Base-by-base conservation (phyloP, 2,113 vertebrate species). In the Anarrhichthys ocellatus region DNA sequence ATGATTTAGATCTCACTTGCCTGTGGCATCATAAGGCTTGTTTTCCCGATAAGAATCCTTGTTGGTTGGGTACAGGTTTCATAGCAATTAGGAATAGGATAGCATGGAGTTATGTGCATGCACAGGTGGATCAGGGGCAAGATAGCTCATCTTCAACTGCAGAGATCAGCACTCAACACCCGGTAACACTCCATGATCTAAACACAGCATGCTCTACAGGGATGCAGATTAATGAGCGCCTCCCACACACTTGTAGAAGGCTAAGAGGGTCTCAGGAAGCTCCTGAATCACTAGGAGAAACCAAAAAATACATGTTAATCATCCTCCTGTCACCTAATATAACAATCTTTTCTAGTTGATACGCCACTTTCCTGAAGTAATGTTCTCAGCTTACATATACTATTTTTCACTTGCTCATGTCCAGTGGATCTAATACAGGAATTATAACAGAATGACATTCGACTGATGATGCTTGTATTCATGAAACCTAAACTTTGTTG, bases 1-100 rank as follows among this genome's bases (percentile, higher is more conserved):
- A 5, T 20, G 29, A 71, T 68, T 83, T 42, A 63, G 24, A 48
- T 73, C 65, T 29, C 38, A 69, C 34, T 10, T 40, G 81, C 59
- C 54, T 58, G 24, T 27, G 9, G 14, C 32, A 67, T 17, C 48
- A 32, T 10, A 13, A 64, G 44, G 46, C 56, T 36, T 22, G 36
- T 0, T 62, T 48, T 61, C 2, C 24, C 13, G 4, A 3, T 46
- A 65, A 71, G 20, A 46, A 36, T 61, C 59, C 59, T 70, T n/a
- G 10, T 6, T 3, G 18, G 9, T 5, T 63, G 58, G 38, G 62
- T 40, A 65, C 4, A 13, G 18, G 22, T 58, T 73, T 74, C 20
- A 61, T 20, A 61, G 36, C 29, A 66, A 20, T 70, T 42, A 56
- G 36, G 46, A 59, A 61, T 2, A 52, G 6, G 44, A 15, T 22